Base-by-base conservation (phyloP, 2,888 invertebrate genomes). In the Barypeithes pellucidus region DNA sequence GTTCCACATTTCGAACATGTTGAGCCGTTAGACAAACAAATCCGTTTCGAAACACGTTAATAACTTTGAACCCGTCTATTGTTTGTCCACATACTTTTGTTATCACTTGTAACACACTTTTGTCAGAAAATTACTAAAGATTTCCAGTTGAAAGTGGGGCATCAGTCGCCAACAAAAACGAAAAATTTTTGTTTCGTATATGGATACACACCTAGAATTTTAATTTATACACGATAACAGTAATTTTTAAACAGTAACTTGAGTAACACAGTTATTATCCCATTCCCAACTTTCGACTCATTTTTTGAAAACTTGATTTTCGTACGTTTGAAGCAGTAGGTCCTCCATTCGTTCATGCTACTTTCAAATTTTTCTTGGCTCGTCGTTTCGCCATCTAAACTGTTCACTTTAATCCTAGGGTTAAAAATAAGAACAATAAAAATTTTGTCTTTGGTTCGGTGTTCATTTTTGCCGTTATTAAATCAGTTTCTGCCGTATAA, bases 1-100 rank as follows among this genome's bases (percentile, higher is more conserved):
- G 88, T 91, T 93, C 93, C 93, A 93, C 92, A 93, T 93, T 87
- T 93, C 93, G 87, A 93, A 93, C 93, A 93, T 93, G 86, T 90
- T 92, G 81, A 75, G 52, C 22, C 39, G 7, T 18, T 62, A 20
- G 33, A 14, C 20, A 14, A 20, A 66, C 33, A 47, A 47, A 36
- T 50, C 54, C 41, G 45, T 60, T 47, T 47, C 33, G 16, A 47
- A 60, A 39, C 47, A 45, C 66, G 0, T 45, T 45, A 20, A 22
- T 45, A 63, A 63, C 63, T 45, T 47, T 67, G 39, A 33, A 47
- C 67, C 24, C 67, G 57, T 43, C 33, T 41, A 57, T 54, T 45
- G 29, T 43, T 67, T 60, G 71, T 72, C 59, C 66, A 20, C 71
- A 72, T 66, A 36, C 59, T 66, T 72, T 18, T 24, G 24, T 22